These are phyloP conservation scores for Cistogaster globosa DNA, from an alignment of 2,888 invertebrate genomes.

Conservation along the genomic window DNA sequence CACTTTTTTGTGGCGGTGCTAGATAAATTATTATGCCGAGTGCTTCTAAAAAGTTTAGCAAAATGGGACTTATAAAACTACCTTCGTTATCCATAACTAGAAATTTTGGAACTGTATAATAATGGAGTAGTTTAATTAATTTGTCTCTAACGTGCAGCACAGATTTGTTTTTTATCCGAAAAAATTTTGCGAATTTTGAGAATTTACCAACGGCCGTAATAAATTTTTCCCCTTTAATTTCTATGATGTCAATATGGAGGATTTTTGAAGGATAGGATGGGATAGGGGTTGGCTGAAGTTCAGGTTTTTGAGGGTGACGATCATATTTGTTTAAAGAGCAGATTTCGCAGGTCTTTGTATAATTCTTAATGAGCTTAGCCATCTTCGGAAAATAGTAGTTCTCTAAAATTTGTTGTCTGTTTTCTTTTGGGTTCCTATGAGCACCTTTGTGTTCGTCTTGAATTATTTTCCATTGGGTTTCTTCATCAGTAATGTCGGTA, in stretches of 20 bases:
- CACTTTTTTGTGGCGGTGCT: constrained; percentile 66
- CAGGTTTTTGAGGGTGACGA: no score
- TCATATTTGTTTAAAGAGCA: no score
- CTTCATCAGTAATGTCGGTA: constrained; percentile 45
- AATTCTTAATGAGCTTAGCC: no score
- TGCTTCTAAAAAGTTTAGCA: constrained; percentile 44
- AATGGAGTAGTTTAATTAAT: constrained; percentile 11
- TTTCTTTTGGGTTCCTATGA: no score
- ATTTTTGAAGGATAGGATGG: no score
- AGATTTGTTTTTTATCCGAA: constrained; percentile 18
- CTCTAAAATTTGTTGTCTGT: no score
- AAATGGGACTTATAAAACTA: constrained; percentile 56
- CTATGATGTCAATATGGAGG: constrained; percentile 34
- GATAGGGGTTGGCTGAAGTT: no score
- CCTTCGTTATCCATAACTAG: constrained; percentile 67
- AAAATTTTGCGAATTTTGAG: constrained; percentile 31
- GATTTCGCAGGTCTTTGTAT: no score
- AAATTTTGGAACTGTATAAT: constrained; percentile 63
- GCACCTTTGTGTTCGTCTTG: no score
- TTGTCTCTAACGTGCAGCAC: constrained; percentile 22
- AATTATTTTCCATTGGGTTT: constrained; percentile 33
- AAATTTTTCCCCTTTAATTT: constrained; percentile 13
- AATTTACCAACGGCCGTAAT: constrained; percentile 12
- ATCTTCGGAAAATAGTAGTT: no score
- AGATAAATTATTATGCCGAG: constrained; percentile 63